Evolutionary conservation across 2,888 invertebrate genomes (phyloP).

Genomic region (Lycia hirtaria): DNA sequence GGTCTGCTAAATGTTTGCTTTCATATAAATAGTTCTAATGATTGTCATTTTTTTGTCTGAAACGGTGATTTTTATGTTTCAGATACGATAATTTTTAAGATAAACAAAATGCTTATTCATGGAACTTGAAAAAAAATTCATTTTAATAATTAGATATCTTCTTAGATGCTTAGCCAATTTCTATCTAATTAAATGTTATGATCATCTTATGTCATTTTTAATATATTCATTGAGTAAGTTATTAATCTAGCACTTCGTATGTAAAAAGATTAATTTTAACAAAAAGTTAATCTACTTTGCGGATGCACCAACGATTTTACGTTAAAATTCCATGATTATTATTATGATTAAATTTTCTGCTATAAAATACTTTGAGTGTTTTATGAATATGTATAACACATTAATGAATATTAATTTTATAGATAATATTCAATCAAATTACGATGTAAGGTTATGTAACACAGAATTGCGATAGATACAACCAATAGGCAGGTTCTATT

Average conservation of each 20-base stretch:
- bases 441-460: conserved; percentile 2
- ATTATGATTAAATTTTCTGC: neutral
- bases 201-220: neutral
- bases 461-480: too few relatives aligned
- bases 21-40: too few relatives aligned
- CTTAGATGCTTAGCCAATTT: too few relatives aligned
- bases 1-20: too few relatives aligned
- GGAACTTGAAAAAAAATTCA: too few relatives aligned
- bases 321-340: neutral
- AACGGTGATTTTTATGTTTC: too few relatives aligned
- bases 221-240: conserved; percentile 7
- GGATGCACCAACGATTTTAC: conserved; percentile 1
- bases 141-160: too few relatives aligned
- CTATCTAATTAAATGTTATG: too few relatives aligned
- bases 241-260: conserved; percentile 7
- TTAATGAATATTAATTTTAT: neutral
- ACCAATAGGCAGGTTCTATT: too few relatives aligned
- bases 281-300: conserved; percentile 15
- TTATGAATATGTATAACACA: conserved; percentile 4
- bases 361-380: neutral
- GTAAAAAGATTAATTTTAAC: conserved; percentile 4
- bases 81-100: too few relatives aligned
- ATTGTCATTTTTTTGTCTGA: too few relatives aligned
- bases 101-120: too few relatives aligned
- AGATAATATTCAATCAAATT: conserved; percentile 7